Evolutionary conservation across 2,113 vertebrate species (phyloP).

Genomic region (Heteronetta atricapilla): DNA sequence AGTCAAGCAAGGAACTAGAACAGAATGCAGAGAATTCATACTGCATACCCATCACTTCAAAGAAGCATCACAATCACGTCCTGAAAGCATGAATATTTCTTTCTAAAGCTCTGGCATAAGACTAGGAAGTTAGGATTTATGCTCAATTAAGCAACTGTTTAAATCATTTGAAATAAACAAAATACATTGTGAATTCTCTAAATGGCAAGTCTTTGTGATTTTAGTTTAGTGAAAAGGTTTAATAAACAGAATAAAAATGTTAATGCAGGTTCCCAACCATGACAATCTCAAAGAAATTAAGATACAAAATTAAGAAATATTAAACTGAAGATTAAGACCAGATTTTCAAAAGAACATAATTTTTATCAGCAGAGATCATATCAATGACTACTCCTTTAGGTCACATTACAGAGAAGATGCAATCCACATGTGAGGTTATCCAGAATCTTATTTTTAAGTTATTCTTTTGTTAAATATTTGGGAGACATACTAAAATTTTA

Average conservation of each 20-base stretch:
- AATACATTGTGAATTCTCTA: neutral
- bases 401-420: neutral
- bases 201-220: too few species aligned
- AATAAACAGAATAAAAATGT: neutral
- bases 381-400: neutral
- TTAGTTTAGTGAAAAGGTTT: neutral
- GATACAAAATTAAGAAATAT: neutral
- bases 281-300: neutral
- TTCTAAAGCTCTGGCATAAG: neutral
- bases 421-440: neutral
- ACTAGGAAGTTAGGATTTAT: neutral
- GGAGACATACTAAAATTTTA: neutral
- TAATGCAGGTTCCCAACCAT: neutral
- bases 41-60: neutral
- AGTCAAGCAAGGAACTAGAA: neutral
- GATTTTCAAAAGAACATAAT: neutral
- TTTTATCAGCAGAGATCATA: neutral
- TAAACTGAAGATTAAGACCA: neutral
- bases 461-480: neutral
- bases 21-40: neutral
- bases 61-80: neutral
- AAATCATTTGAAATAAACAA: neutral
- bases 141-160: neutral
- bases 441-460: neutral
- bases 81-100: neutral